A percentile compares a stretch with the other conserved stretches of the same genome.
Evolutionary conservation across 2,797 vertebrate genomes (phyloP).

Genomic region (Kryptopterus vitreolus): DNA sequence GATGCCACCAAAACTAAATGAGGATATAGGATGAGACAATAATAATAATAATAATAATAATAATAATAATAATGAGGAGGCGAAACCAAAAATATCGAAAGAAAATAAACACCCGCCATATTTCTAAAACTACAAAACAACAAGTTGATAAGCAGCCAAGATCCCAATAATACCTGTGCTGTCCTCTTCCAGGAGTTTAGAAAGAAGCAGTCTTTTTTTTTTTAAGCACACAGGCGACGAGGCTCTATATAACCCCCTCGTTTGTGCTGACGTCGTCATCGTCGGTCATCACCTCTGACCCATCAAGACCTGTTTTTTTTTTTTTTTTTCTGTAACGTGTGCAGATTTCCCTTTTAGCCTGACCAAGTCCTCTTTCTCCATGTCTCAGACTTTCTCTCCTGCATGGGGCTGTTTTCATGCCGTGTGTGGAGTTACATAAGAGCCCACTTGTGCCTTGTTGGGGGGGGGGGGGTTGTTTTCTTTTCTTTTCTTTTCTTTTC

Average conservation of each 20-base stretch:
- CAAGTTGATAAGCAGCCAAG: not conserved
- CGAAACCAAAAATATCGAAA: too few relatives aligned
- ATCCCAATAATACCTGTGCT: slow-evolving; percentile 63
- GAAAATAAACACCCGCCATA: not conserved
- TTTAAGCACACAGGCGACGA: slow-evolving; percentile 36
- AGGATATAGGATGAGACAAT: too few relatives aligned
- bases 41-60: too few relatives aligned
- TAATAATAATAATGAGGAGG: too few relatives aligned
- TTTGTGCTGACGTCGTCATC: slow-evolving; percentile 60
- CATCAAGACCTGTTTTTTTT: too few relatives aligned
- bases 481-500: not conserved
- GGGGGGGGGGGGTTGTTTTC: too few relatives aligned
- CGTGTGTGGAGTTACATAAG: slow-evolving; percentile 15
- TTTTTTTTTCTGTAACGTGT: slow-evolving; percentile 54
- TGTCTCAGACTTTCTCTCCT: slow-evolving; percentile 10
- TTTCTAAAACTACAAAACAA: not conserved
- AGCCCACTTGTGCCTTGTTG: not conserved
- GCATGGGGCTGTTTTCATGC: slow-evolving; percentile 18
- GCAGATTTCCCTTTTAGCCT: slow-evolving; percentile 33
- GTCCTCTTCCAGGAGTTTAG: slow-evolving; percentile 51
- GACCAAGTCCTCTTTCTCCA: slow-evolving; percentile 27
- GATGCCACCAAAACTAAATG: too few relatives aligned
- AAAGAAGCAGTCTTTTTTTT: slow-evolving; percentile 24
- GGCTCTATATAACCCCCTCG: slow-evolving; percentile 66
- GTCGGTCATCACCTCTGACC: slow-evolving; percentile 60